A percentile compares a stretch with the other conserved stretches of the same genome.
These are phyloP conservation scores for Drosophila buzzatii DNA, from an alignment of 2,888 invertebrate species.

Conservation along the genomic window DNA sequence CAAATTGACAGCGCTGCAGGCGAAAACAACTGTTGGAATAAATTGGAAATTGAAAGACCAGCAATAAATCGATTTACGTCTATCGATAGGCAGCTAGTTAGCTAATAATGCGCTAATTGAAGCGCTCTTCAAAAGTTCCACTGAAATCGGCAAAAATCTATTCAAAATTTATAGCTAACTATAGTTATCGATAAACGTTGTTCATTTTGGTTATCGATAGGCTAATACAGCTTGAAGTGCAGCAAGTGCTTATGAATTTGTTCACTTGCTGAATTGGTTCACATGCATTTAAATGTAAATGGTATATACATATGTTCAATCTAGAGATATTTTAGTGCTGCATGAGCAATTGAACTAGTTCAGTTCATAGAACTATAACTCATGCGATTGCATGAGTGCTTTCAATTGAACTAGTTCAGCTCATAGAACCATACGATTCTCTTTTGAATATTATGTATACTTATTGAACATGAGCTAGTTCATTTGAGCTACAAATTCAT, in stretches of 20 bases:
- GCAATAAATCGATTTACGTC: background rate
- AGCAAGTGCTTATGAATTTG: background rate
- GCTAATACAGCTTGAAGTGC: background rate
- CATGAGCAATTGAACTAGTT: background rate
- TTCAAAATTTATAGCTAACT: background rate
- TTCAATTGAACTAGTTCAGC: background rate
- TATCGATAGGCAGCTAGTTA: background rate
- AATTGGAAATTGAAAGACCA: slow-evolving; percentile 18
- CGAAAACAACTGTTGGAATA: slow-evolving; percentile 68
- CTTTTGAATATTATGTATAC: too few species aligned
- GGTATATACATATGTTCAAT: background rate
- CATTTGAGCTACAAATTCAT: too few species aligned
- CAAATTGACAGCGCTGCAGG: slow-evolving; percentile 27
- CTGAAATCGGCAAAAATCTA: background rate
- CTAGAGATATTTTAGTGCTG: background rate
- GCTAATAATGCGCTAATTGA: background rate
- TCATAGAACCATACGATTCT: too few species aligned
- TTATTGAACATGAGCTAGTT: too few species aligned
- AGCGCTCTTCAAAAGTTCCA: background rate
- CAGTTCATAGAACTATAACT: background rate
- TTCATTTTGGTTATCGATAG: background rate
- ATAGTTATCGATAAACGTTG: background rate
- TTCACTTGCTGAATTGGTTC: background rate
- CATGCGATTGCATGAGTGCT: background rate
- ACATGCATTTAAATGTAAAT: background rate